These are phyloP conservation scores for Synaphobranchus kaupii DNA, from an alignment of 2,797 vertebrate genomes.

Conservation along the genomic window DNA sequence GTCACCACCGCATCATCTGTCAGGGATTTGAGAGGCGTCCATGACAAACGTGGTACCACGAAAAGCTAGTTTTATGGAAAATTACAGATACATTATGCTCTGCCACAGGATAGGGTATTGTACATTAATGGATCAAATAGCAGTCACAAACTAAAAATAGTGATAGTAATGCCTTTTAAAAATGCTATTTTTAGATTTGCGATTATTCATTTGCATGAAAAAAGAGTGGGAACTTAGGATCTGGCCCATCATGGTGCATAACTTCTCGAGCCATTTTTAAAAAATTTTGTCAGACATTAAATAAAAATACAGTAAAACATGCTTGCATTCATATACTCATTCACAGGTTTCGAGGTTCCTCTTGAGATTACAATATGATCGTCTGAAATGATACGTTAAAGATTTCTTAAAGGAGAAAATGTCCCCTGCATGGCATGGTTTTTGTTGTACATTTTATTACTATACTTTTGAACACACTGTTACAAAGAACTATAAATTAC, in stretches of 20 bases:
- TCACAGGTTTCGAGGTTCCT: too few relatives aligned
- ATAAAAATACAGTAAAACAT: background rate
- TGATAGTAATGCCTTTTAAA: too few relatives aligned
- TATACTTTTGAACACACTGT: background rate
- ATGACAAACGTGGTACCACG: background rate
- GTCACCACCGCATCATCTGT: constrained; percentile 22
- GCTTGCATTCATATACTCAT: too few relatives aligned
- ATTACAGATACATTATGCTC: background rate
- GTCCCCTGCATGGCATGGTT: too few relatives aligned
- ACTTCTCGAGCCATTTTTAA: background rate
- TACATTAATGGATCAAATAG: background rate
- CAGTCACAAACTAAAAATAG: too few relatives aligned
- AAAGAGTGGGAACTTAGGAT: background rate
- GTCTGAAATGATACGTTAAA: too few relatives aligned
- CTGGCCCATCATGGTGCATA: background rate
- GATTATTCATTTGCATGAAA: background rate
- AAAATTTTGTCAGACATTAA: too few relatives aligned
- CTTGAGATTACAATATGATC: too few relatives aligned
- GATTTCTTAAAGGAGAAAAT: too few relatives aligned
- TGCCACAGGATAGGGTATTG: background rate
- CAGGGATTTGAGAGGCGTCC: constrained; percentile 16
- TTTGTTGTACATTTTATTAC: too few relatives aligned
- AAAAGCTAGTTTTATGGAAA: background rate
- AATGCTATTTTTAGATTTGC: background rate
- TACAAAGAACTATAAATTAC: background rate